Evolutionary conservation across 2,888 invertebrate genomes (phyloP).

Genomic region (Sesia bembeciformis): DNA sequence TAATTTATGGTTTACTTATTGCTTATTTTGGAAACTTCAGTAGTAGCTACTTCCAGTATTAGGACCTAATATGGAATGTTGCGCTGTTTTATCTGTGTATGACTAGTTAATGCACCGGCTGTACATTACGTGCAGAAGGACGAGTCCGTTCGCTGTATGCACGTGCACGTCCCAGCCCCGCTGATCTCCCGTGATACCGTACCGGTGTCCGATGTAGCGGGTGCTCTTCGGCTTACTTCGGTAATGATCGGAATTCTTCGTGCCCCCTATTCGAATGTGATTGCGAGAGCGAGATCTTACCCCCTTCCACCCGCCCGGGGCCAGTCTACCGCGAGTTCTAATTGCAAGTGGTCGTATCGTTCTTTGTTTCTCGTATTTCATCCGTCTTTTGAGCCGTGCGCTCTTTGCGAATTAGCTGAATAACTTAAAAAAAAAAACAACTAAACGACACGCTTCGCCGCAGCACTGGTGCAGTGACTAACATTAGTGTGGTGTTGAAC

Average conservation of each 20-base stretch:
- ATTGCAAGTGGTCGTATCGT: constrained; percentile 26
- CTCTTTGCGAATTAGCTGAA: constrained; percentile 29
- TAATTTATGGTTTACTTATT: too few relatives aligned
- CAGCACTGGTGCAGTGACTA: constrained; percentile 29
- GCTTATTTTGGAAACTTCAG: too few relatives aligned
- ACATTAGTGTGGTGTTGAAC: constrained; percentile 40
- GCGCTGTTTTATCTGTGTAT: too few relatives aligned
- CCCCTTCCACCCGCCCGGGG: constrained; percentile 16
- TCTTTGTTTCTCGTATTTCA: constrained; percentile 21
- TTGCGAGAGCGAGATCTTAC: constrained; percentile 11
- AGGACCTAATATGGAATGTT: too few relatives aligned
- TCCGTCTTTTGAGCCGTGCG: constrained; percentile 61
- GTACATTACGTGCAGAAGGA: neutral
- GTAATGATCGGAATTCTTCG: neutral
- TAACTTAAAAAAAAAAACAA: constrained; percentile 30
- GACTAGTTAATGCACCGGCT: neutral
- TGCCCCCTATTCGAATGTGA: neutral
- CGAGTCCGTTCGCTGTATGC: neutral
- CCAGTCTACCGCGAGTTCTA: constrained; percentile 50
- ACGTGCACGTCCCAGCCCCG: neutral
- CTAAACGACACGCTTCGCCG: constrained; percentile 24
- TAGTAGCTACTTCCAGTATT: too few relatives aligned
- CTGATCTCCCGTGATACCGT: neutral
- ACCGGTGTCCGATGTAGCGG: neutral
- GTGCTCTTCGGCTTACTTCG: neutral